A percentile compares a stretch with the other conserved stretches of the same genome.
Evolutionary conservation across 2,113 vertebrate genomes (phyloP).

Genomic region (Nanorana parkeri): DNA sequence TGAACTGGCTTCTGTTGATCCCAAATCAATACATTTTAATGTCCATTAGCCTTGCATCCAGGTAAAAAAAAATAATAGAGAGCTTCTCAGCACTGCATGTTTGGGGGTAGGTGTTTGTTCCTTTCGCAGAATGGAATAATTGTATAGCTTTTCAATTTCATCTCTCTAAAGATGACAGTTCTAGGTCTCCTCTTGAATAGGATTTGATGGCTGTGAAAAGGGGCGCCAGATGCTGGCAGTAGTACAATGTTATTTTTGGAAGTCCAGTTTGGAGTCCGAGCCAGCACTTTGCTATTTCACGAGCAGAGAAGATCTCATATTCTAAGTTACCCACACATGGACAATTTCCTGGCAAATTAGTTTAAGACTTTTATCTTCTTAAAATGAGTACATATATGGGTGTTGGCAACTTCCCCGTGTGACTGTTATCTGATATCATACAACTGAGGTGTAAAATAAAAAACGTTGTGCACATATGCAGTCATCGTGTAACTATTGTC

Average conservation of each 20-base stretch:
- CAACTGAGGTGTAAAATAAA: too few relatives aligned
- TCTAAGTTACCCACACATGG: too few relatives aligned
- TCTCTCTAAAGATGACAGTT: constrained; percentile 3
- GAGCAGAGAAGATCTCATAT: too few relatives aligned
- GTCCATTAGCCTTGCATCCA: constrained; percentile 50
- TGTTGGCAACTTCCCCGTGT: too few relatives aligned
- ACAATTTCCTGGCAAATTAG: too few relatives aligned
- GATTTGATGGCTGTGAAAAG: not conserved
- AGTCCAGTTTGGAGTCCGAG: not conserved
- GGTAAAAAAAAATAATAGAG: not conserved
- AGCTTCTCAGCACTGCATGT: constrained; percentile 38
- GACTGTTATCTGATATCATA: too few relatives aligned
- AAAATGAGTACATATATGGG: too few relatives aligned
- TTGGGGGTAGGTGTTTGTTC: not conserved
- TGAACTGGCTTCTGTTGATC: not conserved
- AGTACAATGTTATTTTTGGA: not conserved
- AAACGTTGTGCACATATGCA: too few relatives aligned
- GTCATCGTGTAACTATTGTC: too few relatives aligned
- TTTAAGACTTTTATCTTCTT: too few relatives aligned
- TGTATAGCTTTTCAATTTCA: not conserved
- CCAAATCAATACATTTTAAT: not conserved
- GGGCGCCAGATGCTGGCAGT: not conserved
- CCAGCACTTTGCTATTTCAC: not conserved
- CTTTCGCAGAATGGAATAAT: not conserved
- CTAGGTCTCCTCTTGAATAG: constrained; percentile 5